Base-by-base conservation (phyloP, 2,113 vertebrate species). In the Chaetura pelagica region DNA sequence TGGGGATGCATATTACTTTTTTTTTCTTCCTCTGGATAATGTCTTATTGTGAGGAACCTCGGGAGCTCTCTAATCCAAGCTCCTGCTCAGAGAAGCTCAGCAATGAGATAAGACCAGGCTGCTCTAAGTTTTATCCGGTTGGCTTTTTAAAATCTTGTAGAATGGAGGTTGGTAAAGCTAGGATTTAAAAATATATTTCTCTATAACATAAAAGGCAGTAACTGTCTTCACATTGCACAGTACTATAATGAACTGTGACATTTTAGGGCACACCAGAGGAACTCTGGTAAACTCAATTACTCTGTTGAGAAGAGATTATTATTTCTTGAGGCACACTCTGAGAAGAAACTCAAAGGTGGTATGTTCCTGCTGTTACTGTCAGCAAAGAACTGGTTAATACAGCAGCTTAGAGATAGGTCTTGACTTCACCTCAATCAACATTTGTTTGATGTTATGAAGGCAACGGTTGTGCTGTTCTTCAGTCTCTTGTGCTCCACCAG, bases 1-100 rank as follows among this genome's bases (percentile, higher is more conserved):
- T 35, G 34, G 32, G 10, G 10, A 2, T 13, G 3, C 0, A 0
- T 46, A 29, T 32, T 63, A 8, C 13, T 19, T 48, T 40, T 51
- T 71, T 58, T 30, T 66, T 15, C 40, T 40, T 51, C 72, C 52
- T 30, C 59, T 27, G 34, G 35, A 22, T 85, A 44, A 42, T 66
- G 90, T 79, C 6, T 20, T 34, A 0, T 86, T 91, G 5, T 58
- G 64, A 79, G 51, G 40, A 79, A 48, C 16, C 13, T 92, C 21
- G 44, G 46, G 35, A 63, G 12, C 11, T 59, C 10, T 83, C 9
- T 68, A 58, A 46, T 61, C 17, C 66, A 76, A 73, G 10, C 11
- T 83, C 2, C 7, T 58, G 7, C 32, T 80, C 20, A n/a, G 30
- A 63, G 54, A 62, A 38, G 35, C 24, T 42, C 40, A 42, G 24